Evolutionary conservation across 1,140 invertebrate genomes (phyloP).

Genomic region (Scylla paramamosain): DNA sequence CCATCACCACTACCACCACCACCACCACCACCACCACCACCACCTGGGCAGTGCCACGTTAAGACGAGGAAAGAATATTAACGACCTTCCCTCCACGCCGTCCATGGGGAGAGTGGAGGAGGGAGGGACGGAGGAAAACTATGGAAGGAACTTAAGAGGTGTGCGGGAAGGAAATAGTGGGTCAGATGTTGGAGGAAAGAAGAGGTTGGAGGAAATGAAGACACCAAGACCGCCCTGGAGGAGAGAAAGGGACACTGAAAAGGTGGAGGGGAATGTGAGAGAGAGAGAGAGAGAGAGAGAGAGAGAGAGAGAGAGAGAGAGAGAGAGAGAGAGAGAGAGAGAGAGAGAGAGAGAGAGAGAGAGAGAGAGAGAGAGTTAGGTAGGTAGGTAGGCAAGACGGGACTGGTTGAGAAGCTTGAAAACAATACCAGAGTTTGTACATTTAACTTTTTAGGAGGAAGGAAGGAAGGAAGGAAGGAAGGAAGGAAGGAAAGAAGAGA

Average conservation of each 20-base stretch:
- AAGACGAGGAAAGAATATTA: too few relatives aligned
- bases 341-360: conserved; percentile 41
- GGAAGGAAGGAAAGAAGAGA: background rate
- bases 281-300: conserved; percentile 42
- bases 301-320: conserved; percentile 30
- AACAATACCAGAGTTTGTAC: background rate
- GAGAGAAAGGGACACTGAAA: background rate
- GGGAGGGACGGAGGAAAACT: conserved; percentile 16
- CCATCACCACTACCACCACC: background rate
- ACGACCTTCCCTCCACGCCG: too few relatives aligned
- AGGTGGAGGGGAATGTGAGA: background rate
- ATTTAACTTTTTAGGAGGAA: background rate
- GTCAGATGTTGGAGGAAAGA: background rate
- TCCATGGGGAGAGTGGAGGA: conserved; percentile 1
- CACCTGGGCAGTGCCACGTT: background rate
- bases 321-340: conserved; percentile 53
- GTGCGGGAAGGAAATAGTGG: background rate
- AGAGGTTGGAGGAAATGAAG: too few relatives aligned
- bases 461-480: background rate
- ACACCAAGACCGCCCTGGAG: too few relatives aligned
- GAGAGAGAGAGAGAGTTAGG: conserved; percentile 38
- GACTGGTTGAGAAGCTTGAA: background rate
- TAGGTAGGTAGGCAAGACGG: background rate
- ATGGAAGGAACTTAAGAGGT: background rate
- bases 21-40: background rate